Evolutionary conservation across 2,888 invertebrate genomes (phyloP), one percentile per base, ranked within the genome.

Genomic region (Drosophila incognita): DNA sequence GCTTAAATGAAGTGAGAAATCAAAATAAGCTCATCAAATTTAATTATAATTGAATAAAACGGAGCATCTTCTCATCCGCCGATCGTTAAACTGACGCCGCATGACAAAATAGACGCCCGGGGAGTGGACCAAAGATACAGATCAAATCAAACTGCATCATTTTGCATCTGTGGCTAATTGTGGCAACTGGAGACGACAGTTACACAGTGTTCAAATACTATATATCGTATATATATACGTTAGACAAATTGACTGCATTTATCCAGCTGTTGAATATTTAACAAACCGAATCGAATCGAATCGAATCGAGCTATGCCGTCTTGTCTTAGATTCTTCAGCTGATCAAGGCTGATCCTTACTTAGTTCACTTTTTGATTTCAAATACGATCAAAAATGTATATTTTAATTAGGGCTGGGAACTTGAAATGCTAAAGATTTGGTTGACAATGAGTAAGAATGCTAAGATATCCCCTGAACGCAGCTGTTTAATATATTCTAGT

Each of bases 1-100:
- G 86, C 85, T 80, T 89, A 89, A 85, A 85, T 87, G 88, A 85
- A 85, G 85, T 87, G 88, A 85, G 79, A 85, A 85, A 89, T 85
- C 82, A 84, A 85, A 87, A 87, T 89, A 89, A 87, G 86, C 86
- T 67, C 85, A 76, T 85, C 80, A 85, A 89, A 89, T 81, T 80
- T 80, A 82, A 80, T 79, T 80, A 80, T 82, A 80, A 80, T 80
- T 82, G 75, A 81, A 78, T 79, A 58, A 67, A 79, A 79, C 62
- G 69, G 65, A 78, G 74, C 78, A 79, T 66, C 57, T 54, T 52
- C 54, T 72, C 58, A 52, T 71, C 68, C 38, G 18, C 21, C 58
- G 88, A 78, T 74, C 88, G 83, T 89, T 89, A 85, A 85, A 89
- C 74, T 89, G 71, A 89, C 88, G 83, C 85, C 76, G 74, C 83